Evolutionary conservation across 1,140 invertebrate genomes (phyloP).

Genomic region (Eulimnadia texana): DNA sequence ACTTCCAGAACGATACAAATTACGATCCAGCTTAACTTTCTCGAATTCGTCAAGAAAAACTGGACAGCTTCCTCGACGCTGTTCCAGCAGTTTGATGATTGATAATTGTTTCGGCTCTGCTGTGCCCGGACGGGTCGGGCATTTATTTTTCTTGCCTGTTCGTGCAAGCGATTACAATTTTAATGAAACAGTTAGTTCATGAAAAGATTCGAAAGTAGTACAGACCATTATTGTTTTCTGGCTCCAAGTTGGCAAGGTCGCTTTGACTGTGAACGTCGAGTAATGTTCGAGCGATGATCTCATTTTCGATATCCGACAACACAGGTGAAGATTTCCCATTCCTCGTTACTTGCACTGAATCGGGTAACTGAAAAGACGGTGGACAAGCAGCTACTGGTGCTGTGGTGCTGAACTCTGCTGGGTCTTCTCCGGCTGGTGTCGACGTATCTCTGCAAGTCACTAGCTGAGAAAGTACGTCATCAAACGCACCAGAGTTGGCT

Average conservation of each 20-base stretch:
- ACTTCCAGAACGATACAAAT: neutral
- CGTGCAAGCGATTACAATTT: too few relatives aligned
- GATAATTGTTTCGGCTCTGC: neutral
- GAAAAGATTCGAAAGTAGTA: too few relatives aligned
- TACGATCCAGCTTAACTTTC: neutral
- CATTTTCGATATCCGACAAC: slow-evolving; percentile 2
- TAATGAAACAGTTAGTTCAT: too few relatives aligned
- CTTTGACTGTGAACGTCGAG: too few relatives aligned
- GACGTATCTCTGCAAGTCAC: too few relatives aligned
- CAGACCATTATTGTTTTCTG: too few relatives aligned
- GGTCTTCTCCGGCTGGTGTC: too few relatives aligned
- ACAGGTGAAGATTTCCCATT: neutral
- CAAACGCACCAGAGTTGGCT: too few relatives aligned
- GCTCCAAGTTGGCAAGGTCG: too few relatives aligned
- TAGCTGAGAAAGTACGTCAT: too few relatives aligned
- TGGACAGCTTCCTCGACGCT: neutral
- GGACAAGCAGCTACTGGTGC: neutral
- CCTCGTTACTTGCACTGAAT: neutral
- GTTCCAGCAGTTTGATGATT: neutral
- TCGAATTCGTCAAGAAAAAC: neutral
- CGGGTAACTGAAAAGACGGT: neutral
- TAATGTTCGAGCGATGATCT: slow-evolving; percentile 1
- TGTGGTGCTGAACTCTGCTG: neutral
- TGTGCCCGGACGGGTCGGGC: too few relatives aligned
- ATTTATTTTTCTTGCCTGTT: too few relatives aligned